Evolutionary conservation across 2,888 invertebrate species (phyloP), one percentile per base, ranked within the genome.

Genomic region (Quadroppia sp.): DNA sequence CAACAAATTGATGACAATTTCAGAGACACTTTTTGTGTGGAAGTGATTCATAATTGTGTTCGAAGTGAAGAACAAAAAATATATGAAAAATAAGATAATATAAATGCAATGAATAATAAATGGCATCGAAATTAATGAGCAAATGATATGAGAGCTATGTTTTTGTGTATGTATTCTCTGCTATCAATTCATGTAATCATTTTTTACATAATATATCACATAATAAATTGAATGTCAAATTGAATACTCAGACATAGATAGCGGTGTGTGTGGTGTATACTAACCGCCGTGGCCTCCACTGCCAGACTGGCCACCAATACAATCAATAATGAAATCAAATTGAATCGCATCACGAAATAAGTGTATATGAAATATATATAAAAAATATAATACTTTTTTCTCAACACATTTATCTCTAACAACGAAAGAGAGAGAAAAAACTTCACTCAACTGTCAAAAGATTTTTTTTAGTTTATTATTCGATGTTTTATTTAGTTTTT

Each of bases 21-120:
- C n/a, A 17, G 1, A 4, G 23, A 53, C 2, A 25, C 1, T 17
- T 36, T 17, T 28, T 17, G n/a, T n/a, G n/a, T 36, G 4, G 32
- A 61, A 59, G 59, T 4, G 6, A 61, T 32, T 61, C 32, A 61
- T 61, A 61, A 61, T 61, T 61, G 25, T 25, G 17, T 36, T 61
- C 9, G 13, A 30, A 36, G 30, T 32, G 61, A 36, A 36, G 59
- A 2, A 7, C 20, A 59, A 23, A 20, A 20, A 36, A 61, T 61
- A 61, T 61, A n/a, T n/a, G n/a, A n/a, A n/a, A n/a, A n/a, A n/a
- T n/a, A n/a, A n/a, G n/a, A n/a, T n/a, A n/a, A n/a, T n/a, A n/a
- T n/a, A n/a, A n/a, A n/a, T n/a, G n/a, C n/a, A n/a, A n/a, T n/a
- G 61, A 61, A 61, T 61, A 61, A 61, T 61, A 61, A 61, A 61